Evolutionary conservation across 1,140 invertebrate genomes (phyloP).

Genomic region (Dreissena polymorpha): DNA sequence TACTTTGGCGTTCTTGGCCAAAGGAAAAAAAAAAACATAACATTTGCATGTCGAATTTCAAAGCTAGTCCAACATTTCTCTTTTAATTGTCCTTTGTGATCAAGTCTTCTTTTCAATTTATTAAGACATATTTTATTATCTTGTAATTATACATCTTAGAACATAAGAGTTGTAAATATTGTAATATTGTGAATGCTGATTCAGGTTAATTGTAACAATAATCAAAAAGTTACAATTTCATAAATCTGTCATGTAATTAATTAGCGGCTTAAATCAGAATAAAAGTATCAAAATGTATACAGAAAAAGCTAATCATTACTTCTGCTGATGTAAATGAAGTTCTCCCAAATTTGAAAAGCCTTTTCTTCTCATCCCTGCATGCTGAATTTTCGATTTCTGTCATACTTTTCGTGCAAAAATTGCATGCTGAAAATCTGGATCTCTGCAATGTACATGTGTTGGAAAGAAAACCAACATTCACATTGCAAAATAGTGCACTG

Average conservation of each 20-base stretch:
- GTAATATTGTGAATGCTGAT: too few relatives aligned
- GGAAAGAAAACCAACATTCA: background rate
- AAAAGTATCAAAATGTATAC: too few relatives aligned
- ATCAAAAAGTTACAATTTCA: too few relatives aligned
- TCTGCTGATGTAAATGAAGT: background rate
- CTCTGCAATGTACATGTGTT: background rate
- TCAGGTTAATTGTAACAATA: too few relatives aligned
- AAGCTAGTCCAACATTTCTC: background rate
- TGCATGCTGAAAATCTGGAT: background rate
- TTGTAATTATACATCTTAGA: too few relatives aligned
- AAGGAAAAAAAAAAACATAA: background rate
- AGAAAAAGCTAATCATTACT: background rate
- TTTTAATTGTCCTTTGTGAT: background rate
- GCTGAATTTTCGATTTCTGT: background rate
- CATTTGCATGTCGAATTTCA: background rate
- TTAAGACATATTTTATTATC: too few relatives aligned
- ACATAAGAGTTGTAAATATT: too few relatives aligned
- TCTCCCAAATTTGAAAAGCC: background rate
- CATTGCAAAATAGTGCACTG: too few relatives aligned
- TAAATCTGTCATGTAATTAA: too few relatives aligned
- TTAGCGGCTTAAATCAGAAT: too few relatives aligned
- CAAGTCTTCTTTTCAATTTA: too few relatives aligned
- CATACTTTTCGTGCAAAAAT: background rate
- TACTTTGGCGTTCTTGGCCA: conserved; percentile 11
- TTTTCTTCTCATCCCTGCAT: background rate